phyloP scores from a whole-genome alignment of 2,797 vertebrate species.

The Labeo calbasu region DNA sequence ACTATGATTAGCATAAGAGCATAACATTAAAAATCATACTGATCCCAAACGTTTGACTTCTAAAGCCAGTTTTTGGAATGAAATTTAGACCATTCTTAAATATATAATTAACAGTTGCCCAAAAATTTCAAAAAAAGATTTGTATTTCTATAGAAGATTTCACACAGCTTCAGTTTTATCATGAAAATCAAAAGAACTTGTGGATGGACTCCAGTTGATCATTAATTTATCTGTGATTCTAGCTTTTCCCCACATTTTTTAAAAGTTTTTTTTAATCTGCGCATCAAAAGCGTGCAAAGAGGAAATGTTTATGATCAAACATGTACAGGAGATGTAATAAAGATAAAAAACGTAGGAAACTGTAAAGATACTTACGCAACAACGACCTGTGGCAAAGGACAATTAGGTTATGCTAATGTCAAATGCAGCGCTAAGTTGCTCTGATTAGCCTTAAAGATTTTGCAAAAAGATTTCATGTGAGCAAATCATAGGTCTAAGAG shows the following conservation, averaged over 20 bases:
- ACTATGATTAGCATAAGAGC: too few species aligned
- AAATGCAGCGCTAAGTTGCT: conserved; percentile 21
- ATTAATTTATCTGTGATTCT: not conserved
- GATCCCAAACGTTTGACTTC: not conserved
- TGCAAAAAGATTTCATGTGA: conserved; percentile 35
- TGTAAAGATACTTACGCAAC: not conserved
- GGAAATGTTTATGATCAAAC: not conserved
- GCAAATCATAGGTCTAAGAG: conserved; percentile 42
- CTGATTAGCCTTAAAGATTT: conserved; percentile 51
- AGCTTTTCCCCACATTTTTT: not conserved
- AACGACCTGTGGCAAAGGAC: conserved; percentile 22
- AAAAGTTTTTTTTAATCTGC: not conserved
- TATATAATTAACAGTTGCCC: not conserved
- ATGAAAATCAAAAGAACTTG: not conserved
- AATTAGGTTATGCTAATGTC: conserved; percentile 36
- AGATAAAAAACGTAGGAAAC: conserved; percentile 54
- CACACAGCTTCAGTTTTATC: not conserved
- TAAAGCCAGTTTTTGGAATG: not conserved
- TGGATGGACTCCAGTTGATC: not conserved
- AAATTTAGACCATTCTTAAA: not conserved
- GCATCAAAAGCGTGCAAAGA: not conserved
- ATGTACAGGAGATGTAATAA: not conserved
- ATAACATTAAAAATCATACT: too few species aligned
- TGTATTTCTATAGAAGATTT: not conserved
- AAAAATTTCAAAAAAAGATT: not conserved